Percentiles rank a stretch among this genome's conserved stretches.
Conservation (phyloP, 2,797 vertebrate species). For the Nothura maculosa region DNA sequence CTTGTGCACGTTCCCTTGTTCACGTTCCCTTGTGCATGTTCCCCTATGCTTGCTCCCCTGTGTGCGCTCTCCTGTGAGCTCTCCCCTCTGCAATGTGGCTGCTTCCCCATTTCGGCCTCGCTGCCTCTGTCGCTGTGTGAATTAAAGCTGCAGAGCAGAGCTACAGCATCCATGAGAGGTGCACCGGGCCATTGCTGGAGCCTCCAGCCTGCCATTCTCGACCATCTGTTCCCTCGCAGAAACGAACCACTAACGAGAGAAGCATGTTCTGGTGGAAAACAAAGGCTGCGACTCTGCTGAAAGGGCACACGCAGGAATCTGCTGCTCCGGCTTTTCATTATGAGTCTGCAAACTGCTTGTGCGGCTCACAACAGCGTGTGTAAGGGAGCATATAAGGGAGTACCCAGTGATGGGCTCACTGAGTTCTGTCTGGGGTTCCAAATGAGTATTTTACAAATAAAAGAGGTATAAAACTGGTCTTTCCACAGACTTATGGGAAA, state of each 20-base stretch:
- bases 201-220: background rate
- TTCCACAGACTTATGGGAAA: background rate
- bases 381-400: background rate
- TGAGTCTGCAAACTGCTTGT: background rate
- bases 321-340: background rate
- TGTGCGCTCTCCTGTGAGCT: too few species aligned
- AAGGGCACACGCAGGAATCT: background rate
- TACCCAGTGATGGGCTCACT: background rate
- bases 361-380: background rate
- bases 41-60: too few species aligned
- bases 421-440: background rate
- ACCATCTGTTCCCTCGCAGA: too few species aligned
- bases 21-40: background rate
- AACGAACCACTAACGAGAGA: background rate
- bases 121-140: background rate
- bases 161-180: too few species aligned
- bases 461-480: background rate
- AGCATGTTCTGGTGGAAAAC: background rate
- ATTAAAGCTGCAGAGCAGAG: background rate
- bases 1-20: too few species aligned
- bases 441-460: background rate
- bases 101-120: accelerated
- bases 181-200: accelerated
- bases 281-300: background rate
- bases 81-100: background rate